Base-by-base conservation (phyloP, 2,797 vertebrate genomes). In the Hoplostethus atlanticus region DNA sequence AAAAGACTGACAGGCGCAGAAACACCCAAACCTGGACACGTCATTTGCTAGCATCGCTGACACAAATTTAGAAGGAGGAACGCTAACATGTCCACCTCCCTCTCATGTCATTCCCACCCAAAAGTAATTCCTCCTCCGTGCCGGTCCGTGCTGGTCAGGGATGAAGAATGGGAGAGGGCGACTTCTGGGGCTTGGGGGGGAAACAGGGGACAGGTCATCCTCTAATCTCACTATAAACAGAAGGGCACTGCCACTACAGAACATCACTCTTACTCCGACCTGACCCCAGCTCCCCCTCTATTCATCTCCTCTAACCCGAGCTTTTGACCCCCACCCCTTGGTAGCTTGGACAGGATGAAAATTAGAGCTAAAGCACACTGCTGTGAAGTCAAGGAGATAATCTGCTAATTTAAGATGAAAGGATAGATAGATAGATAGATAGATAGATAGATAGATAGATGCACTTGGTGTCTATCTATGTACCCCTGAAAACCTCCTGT, bases 221-320 rank as follows among this genome's bases (percentile, higher is more conserved):
- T 77, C 78, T 86, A 89, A 90, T 90, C 89, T 76, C 40, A 78
- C 51, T 52, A 60, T 73, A 77, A 84, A 85, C 69, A 83, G 77
- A 85, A 21, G 57, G 54, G 63, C 76, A 55, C 51, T 81, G 74
- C 69, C 80, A 76, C 74, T 61, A 71, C 81, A 76, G 68, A 65
- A 4, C 34, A 6, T 34, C 34, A 34, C 34, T 42, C 3, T 10
- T 42, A 42, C 40, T 10, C 40, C 40, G 9, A 42, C 40, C 36
- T 78, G 71, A 85, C 80, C 76, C 44, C 59, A 9, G 10, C 12
- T 36, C 74, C 38, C 40, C 25, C 64, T 74, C 69, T 60, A 34
- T 69, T 81, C 85, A 79, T 76, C 69, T 64, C 72, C 54, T 53
- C 64, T 71, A 36, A 79, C 53, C 42, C 71, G 25, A 2, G 40